A percentile compares a stretch with the other conserved stretches of the same genome.
phyloP scores from a whole-genome alignment of 2,797 vertebrate species.

The Diplodus sargus region DNA sequence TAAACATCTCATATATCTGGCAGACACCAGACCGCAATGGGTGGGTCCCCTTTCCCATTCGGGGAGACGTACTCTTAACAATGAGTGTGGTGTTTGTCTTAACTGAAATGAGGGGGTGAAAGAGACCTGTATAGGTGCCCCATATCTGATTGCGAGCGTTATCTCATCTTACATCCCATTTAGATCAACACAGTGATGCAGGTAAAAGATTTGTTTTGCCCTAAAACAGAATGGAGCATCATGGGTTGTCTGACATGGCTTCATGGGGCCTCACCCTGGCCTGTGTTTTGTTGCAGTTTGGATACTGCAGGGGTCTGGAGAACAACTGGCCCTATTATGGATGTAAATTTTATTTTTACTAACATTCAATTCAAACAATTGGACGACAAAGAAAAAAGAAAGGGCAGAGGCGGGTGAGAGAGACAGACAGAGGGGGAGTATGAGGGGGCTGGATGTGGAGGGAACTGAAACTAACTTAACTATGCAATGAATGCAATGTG shows the following conservation, averaged over 20 bases:
- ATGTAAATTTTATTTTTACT: conserved; percentile 9
- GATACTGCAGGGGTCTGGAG: neutral
- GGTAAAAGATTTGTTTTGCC: conserved; percentile 24
- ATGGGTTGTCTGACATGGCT: neutral
- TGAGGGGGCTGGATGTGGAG: neutral
- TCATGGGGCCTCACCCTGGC: neutral
- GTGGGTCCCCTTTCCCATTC: conserved; percentile 54
- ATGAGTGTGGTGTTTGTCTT: conserved; percentile 41
- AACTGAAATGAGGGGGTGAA: conserved; percentile 37
- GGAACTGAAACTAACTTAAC: conserved; percentile 30
- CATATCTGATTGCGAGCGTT: conserved; percentile 30
- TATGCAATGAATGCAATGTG: conserved; percentile 4
- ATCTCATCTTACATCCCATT: conserved; percentile 41
- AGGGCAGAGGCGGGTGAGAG: neutral
- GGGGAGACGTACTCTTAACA: conserved; percentile 51
- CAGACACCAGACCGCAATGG: conserved; percentile 58
- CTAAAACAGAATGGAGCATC: conserved; percentile 2
- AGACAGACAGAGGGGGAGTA: neutral
- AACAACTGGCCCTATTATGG: conserved; percentile 4
- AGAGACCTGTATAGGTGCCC: conserved; percentile 17
- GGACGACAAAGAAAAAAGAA: neutral
- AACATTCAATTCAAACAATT: neutral
- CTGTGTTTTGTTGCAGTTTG: neutral
- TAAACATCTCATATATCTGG: conserved; percentile 79
- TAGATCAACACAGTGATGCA: conserved; percentile 25